A percentile compares a stretch with the other conserved stretches of the same genome.
phyloP scores from a whole-genome alignment of 1,140 invertebrate species.

The Pararge aegeria region DNA sequence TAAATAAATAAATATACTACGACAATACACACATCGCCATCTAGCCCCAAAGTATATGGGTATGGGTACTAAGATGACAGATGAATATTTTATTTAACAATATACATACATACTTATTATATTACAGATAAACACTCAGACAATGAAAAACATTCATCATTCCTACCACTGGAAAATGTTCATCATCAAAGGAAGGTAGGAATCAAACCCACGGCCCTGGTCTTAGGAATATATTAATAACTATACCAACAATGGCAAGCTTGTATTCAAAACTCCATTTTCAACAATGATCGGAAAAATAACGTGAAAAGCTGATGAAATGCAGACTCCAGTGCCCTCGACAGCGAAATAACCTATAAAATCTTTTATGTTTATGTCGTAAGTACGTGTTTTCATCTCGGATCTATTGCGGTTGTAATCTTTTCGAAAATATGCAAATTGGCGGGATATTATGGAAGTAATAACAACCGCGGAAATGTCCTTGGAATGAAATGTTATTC shows the following conservation, averaged over 20 bases:
- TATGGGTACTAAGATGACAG: too few species aligned
- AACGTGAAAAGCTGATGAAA: conserved; percentile 4
- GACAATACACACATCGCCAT: too few species aligned
- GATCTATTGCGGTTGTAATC: conserved; percentile 9
- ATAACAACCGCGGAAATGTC: background rate
- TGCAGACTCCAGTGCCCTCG: background rate
- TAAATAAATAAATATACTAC: too few species aligned
- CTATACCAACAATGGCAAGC: background rate
- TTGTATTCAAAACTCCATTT: background rate
- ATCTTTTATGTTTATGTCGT: conserved; percentile 12
- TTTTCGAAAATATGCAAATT: conserved; percentile 8
- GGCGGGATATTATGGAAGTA: background rate
- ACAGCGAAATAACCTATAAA: conserved; percentile 11
- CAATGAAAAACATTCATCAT: too few species aligned
- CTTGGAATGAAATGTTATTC: background rate
- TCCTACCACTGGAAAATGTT: too few species aligned
- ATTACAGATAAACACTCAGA: too few species aligned
- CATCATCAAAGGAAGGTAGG: too few species aligned
- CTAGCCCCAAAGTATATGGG: too few species aligned
- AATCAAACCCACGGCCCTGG: too few species aligned
- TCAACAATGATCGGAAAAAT: background rate
- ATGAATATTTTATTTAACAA: too few species aligned
- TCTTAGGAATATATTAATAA: too few species aligned
- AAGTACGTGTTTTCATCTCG: conserved; percentile 10
- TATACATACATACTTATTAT: too few species aligned